Evolutionary conservation across 2,888 invertebrate genomes (phyloP).

Genomic region (Rhopalosiphum nymphaeae): DNA sequence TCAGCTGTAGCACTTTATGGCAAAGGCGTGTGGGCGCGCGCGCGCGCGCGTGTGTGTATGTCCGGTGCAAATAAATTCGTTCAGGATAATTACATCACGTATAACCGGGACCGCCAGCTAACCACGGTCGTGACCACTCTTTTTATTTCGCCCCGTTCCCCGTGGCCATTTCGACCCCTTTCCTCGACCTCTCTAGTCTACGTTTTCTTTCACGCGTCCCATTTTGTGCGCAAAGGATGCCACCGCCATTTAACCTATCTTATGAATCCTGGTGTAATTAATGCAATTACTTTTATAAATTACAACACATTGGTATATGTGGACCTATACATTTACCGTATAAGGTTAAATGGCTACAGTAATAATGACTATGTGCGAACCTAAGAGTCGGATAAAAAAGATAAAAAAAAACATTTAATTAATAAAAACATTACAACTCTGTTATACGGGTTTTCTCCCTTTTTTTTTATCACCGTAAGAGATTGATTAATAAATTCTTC

Average conservation of each 20-base stretch:
- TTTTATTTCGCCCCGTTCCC: conserved; percentile 31
- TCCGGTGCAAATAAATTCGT: conserved; percentile 51
- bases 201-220: neutral
- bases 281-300: conserved; percentile 47
- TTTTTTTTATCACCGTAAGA: neutral
- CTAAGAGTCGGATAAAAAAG: neutral
- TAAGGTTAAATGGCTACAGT: neutral
- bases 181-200: neutral
- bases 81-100: conserved; percentile 53
- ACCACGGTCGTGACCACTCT: conserved; percentile 49
- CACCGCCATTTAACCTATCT: neutral
- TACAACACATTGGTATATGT: conserved; percentile 1
- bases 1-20: neutral
- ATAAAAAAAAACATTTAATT: neutral
- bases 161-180: neutral
- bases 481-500: neutral
- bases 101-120: conserved; percentile 16
- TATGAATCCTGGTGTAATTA: conserved; percentile 16
- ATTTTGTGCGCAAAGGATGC: neutral
- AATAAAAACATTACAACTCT: neutral
- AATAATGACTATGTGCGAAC: neutral
- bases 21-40: neutral
- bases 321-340: neutral
- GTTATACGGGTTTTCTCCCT: neutral
- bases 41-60: neutral